phyloP scores from a whole-genome alignment of 2,113 vertebrate genomes.

The Crypturellus undulatus region DNA sequence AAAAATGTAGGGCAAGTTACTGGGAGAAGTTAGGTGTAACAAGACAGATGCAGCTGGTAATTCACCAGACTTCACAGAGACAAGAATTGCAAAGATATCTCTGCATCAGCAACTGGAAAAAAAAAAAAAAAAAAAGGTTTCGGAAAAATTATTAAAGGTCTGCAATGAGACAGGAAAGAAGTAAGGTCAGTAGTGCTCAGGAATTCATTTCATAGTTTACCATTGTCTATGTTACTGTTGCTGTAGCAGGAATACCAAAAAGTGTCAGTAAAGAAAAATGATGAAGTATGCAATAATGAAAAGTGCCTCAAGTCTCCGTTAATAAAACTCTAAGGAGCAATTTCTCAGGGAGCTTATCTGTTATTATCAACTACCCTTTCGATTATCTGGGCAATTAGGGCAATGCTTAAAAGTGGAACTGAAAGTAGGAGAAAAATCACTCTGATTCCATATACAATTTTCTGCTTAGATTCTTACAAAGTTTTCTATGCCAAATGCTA shows the following conservation, averaged over 20 bases:
- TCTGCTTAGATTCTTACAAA: not conserved
- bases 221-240: not conserved
- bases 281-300: not conserved
- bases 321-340: not conserved
- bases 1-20: slow-evolving; percentile 33
- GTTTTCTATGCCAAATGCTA: not conserved
- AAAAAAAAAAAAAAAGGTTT: not conserved
- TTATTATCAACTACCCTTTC: not conserved
- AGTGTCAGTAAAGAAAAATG: not conserved
- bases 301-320: not conserved
- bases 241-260: not conserved
- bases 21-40: not conserved
- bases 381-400: not conserved
- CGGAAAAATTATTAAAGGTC: not conserved
- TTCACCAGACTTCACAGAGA: not conserved
- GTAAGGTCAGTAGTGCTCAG: not conserved
- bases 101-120: not conserved
- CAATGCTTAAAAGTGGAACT: not conserved
- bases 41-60: not conserved
- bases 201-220: not conserved
- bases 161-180: not conserved
- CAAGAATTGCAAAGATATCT: not conserved
- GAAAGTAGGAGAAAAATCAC: not conserved
- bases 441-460: not conserved
- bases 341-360: not conserved